These are phyloP conservation scores for Sylvilagus bachmani DNA, from an alignment of 2,113 vertebrate species.

Conservation along the genomic window DNA sequence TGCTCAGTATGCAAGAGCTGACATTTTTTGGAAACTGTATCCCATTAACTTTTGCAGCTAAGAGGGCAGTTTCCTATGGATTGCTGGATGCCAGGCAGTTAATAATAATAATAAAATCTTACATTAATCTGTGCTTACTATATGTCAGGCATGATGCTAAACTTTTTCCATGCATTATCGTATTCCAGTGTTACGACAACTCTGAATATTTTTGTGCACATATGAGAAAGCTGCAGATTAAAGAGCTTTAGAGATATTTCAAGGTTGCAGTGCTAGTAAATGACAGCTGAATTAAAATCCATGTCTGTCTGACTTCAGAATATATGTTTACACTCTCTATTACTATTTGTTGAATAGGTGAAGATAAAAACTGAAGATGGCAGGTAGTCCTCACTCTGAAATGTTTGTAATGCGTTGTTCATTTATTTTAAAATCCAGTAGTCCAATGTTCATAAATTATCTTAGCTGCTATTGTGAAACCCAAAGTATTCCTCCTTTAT, in stretches of 20 bases:
- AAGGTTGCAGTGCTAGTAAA: conserved; percentile 1
- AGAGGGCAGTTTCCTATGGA: not conserved
- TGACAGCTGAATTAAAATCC: not conserved
- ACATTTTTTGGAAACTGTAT: not conserved
- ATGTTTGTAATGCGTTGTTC: conserved; percentile 5
- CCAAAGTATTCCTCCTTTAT: not conserved
- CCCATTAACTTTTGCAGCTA: conserved; percentile 25
- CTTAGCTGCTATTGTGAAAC: not conserved
- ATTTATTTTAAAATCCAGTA: conserved; percentile 40
- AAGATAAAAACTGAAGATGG: not conserved
- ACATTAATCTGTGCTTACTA: not conserved
- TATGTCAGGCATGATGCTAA: not conserved
- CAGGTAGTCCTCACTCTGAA: not conserved
- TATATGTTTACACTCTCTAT: not conserved
- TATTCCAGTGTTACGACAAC: not conserved
- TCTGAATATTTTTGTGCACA: conserved; percentile 33
- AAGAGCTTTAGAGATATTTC: not conserved
- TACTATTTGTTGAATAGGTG: not conserved
- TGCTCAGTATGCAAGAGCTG: not conserved
- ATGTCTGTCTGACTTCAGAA: not conserved
- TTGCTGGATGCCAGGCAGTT: not conserved
- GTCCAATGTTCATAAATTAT: not conserved
- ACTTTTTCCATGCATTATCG: not conserved
- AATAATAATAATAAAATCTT: conserved; percentile 28
- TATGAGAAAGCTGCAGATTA: conserved; percentile 9